phyloP scores from a whole-genome alignment of 2,888 invertebrate genomes.

The Patella depressa region DNA sequence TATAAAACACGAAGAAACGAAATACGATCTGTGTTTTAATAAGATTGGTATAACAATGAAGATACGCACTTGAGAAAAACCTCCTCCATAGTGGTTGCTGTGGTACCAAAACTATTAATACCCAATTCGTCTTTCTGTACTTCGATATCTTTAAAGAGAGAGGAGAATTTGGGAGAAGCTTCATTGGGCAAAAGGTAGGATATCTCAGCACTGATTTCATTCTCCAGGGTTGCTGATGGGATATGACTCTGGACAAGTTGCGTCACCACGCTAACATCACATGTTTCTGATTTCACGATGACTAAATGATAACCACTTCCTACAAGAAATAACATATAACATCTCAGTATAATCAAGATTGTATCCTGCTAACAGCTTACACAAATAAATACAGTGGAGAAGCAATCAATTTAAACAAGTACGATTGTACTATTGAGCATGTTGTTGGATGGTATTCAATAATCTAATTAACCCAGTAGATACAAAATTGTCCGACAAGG shows the following conservation, averaged over 20 bases:
- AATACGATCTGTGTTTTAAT: too few species aligned
- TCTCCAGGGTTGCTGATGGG: conserved; percentile 77
- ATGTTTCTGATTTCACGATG: conserved; percentile 75
- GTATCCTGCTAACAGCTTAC: too few species aligned
- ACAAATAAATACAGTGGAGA: too few species aligned
- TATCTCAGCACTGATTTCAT: conserved; percentile 64
- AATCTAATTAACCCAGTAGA: too few species aligned
- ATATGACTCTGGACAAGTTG: conserved; percentile 77
- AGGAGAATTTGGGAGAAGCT: conserved; percentile 52
- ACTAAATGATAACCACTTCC: conserved; percentile 86
- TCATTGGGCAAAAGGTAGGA: conserved; percentile 62
- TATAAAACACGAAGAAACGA: too few species aligned
- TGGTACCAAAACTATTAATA: conserved; percentile 85
- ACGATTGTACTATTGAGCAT: too few species aligned
- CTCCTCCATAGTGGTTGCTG: conserved; percentile 90
- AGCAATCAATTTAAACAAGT: too few species aligned
- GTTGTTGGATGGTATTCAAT: too few species aligned
- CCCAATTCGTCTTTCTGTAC: conserved; percentile 73
- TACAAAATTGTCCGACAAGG: too few species aligned
- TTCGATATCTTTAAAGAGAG: conserved; percentile 59
- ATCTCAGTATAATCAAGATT: background rate
- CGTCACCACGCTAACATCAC: conserved; percentile 74
- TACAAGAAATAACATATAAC: conserved; percentile 55
- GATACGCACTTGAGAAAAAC: conserved; percentile 74
- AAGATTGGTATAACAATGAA: background rate